These are phyloP conservation scores for Thymelicus lineola DNA, from an alignment of 2,888 invertebrate species.

Conservation along the genomic window DNA sequence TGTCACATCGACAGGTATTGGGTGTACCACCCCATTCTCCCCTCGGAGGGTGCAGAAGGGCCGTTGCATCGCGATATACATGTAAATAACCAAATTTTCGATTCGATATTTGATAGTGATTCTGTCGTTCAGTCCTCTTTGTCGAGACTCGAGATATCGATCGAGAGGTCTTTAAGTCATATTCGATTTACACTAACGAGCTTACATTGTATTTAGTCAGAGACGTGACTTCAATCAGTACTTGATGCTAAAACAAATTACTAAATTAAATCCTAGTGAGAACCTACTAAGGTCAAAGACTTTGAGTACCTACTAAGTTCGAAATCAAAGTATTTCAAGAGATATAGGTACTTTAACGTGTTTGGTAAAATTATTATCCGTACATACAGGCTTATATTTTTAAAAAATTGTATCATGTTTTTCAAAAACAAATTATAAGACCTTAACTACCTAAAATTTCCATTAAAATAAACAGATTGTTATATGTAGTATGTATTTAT, in stretches of 20 bases:
- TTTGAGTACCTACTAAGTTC: too few species aligned
- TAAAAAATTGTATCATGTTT: too few species aligned
- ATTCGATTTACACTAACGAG: slow-evolving; percentile 15
- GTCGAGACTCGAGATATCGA: slow-evolving; percentile 30
- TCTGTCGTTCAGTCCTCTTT: slow-evolving; percentile 39
- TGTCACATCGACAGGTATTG: slow-evolving; percentile 13
- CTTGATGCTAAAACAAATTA: too few species aligned
- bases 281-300: too few species aligned
- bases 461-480: neutral
- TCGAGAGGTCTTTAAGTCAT: neutral
- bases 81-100: slow-evolving; percentile 76
- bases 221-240: neutral
- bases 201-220: slow-evolving; percentile 5
- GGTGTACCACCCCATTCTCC: slow-evolving; percentile 44
- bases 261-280: too few species aligned
- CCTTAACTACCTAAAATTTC: neutral
- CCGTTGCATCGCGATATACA: slow-evolving; percentile 63
- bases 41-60: slow-evolving; percentile 41
- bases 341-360: too few species aligned
- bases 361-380: too few species aligned
- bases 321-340: too few species aligned
- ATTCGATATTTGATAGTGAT: slow-evolving; percentile 64
- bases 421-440: too few species aligned
- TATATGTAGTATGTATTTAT: neutral
- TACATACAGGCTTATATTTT: too few species aligned